Evolutionary conservation across 2,888 invertebrate species (phyloP), one percentile per base, ranked within the genome.

Genomic region (Timema cristinae): DNA sequence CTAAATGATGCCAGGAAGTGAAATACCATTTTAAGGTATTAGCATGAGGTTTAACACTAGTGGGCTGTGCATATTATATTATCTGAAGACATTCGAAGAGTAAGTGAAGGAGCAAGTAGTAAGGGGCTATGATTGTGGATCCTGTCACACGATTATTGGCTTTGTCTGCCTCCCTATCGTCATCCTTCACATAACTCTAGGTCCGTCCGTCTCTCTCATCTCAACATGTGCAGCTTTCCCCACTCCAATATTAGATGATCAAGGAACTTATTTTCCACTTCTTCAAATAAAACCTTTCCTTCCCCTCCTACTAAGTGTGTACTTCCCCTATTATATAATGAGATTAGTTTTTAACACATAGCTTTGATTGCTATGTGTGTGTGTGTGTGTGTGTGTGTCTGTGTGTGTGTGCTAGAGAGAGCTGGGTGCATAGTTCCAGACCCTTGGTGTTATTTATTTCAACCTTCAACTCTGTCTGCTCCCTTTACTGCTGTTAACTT

Each of bases 211-310:
- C 32, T 32, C 32, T 32, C 32, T 32, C 32, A 4, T 32, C 32
- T 32, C 32, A 32, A 32, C 32, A 32, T 32, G 32, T 32, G 32
- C 32, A 32, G 32, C 32, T n/a, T n/a, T n/a, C n/a, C n/a, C n/a
- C n/a, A n/a, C n/a, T n/a, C n/a, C n/a, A n/a, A n/a, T n/a, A 32
- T 63, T 32, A 48, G 11, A 32, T 63, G 63, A 63, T 63, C 63
- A 63, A 63, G 10, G 32, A 63, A 63, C 63, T 63, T 63, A 63
- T 63, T 63, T 63, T 63, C 63, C 48, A 63, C 63, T 63, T 63
- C 63, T 63, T 63, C 63, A 63, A 63, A 63, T 63, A 63, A 63
- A 63, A 63, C 63, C 48, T 48, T 63, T 63, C 63, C 63, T 63
- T 32, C 47, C 59, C 63, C 63, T 48, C 63, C 47, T 8, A 32